Evolutionary conservation across 1,140 invertebrate genomes (phyloP), one percentile per base, ranked within the genome.

Genomic region (Capitella teleta): DNA sequence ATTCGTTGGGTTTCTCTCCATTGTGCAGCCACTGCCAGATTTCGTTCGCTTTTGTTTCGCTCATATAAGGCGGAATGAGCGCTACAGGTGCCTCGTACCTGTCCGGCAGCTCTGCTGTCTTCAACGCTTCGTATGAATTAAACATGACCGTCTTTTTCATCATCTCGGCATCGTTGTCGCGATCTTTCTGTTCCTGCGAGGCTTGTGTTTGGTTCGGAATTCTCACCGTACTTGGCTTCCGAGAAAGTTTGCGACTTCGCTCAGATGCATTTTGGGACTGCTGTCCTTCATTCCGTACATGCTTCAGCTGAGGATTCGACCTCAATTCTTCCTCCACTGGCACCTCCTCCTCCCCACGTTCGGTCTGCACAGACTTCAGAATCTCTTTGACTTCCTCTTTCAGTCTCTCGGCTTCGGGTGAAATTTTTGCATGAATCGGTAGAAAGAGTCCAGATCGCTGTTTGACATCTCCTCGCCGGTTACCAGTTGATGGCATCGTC

Each of bases 11-110:
- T 32, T 52, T 53, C 14, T 62, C 61, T 0, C 58, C 63, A 36
- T 62, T 43, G 32, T 62, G 60, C n/a, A 67, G 42, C 64, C 64
- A 67, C 12, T 65, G 58, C 64, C 64, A 67, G 5, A 67, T 64
- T 10, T 57, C 47, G 32, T 64, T 59, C 40, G 59, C 61, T 43
- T 57, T 52, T 6, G 55, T 56, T 12, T 48, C 18, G 19, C 47
- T 57, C 26, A 67, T 45, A 54, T 48, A 59, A 36, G 55, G 50
- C 3, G 60, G 61, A 34, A 50, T 49, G 3, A 64, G 47, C 12
- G 34, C 21, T 2, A 54, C 56, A 1, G 64, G 64, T n/a, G 63
- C 57, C 2, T 32, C 4, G 5, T 54, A 48, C 44, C 59, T 65
- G 12, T 61, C 57, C 2, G 59, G 57, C 49, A 56, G 57, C 38